Conservation (phyloP, 2,797 vertebrate genomes). For the Coilia nasus region DNA sequence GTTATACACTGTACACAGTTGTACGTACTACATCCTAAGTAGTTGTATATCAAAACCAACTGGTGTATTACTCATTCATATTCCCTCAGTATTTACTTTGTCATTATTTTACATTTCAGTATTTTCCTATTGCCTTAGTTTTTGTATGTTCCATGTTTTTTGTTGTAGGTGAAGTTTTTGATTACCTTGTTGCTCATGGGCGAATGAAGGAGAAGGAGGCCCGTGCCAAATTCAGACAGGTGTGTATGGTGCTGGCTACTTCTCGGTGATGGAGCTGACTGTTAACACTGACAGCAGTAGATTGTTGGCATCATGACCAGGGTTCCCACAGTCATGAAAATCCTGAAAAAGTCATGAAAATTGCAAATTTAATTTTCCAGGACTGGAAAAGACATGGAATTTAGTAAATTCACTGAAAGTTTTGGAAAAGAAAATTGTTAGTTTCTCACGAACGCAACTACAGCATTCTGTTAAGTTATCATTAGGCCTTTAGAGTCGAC, state of each 20-base stretch:
- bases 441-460: too few relatives aligned
- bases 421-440: too few relatives aligned
- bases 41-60: not conserved
- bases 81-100: not conserved
- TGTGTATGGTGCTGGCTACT: constrained; percentile 48
- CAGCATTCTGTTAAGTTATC: too few relatives aligned
- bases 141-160: constrained; percentile 23
- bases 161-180: constrained; percentile 92
- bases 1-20: too few relatives aligned
- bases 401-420: too few relatives aligned
- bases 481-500: too few relatives aligned
- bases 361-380: too few relatives aligned
- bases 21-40: not conserved
- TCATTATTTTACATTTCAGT: constrained; percentile 10
- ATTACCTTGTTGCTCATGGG: constrained; percentile 98
- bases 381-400: too few relatives aligned
- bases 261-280: not conserved
- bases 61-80: not conserved
- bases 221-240: constrained; percentile 99
- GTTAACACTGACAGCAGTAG: too few relatives aligned
- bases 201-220: constrained; percentile 99
- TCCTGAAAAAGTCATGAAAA: too few relatives aligned
- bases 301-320: not conserved
- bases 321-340: too few relatives aligned
- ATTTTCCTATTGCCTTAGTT: not conserved